These are phyloP conservation scores for Camponotus fellah DNA, from an alignment of 2,888 invertebrate genomes.

Conservation along the genomic window DNA sequence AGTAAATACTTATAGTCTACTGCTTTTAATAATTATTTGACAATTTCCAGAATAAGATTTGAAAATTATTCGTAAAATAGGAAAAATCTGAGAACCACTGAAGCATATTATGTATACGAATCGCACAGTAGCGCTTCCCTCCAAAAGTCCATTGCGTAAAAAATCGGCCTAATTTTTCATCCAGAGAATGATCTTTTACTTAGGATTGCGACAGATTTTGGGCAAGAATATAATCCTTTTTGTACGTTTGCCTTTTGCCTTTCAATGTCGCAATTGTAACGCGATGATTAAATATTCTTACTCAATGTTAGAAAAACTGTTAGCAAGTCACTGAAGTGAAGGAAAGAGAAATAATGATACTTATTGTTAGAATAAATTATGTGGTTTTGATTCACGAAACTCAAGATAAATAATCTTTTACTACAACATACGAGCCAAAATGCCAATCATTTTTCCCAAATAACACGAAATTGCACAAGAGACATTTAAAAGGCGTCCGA, in stretches of 20 bases:
- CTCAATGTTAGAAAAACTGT: slow-evolving; percentile 21
- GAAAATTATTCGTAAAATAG: neutral
- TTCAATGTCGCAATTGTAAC: slow-evolving; percentile 35
- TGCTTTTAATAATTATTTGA: neutral
- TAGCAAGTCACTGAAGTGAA: slow-evolving; percentile 19
- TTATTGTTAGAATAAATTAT: slow-evolving; percentile 39
- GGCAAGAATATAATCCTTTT: slow-evolving; percentile 26
- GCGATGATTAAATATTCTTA: slow-evolving; percentile 40
- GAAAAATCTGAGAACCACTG: slow-evolving; percentile 21
- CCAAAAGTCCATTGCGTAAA: slow-evolving; percentile 41
- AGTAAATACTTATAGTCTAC: neutral
- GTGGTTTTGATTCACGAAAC: slow-evolving; percentile 9
- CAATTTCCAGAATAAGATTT: slow-evolving; percentile 15
- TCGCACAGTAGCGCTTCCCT: slow-evolving; percentile 41
- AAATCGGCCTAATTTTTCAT: slow-evolving; percentile 51
- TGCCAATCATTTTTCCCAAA: neutral
- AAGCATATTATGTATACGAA: neutral
- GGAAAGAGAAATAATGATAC: slow-evolving; percentile 48
- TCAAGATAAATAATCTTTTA: slow-evolving; percentile 15
- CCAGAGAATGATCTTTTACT: slow-evolving; percentile 37
- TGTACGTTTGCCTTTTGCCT: slow-evolving; percentile 42
- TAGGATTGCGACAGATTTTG: slow-evolving; percentile 21
- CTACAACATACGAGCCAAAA: neutral
- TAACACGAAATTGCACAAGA: neutral
- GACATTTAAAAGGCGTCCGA: neutral